Percentiles rank a stretch among this genome's conserved stretches.
Evolutionary conservation across 2,888 invertebrate genomes (phyloP).

Genomic region (Anthoptus insignis): DNA sequence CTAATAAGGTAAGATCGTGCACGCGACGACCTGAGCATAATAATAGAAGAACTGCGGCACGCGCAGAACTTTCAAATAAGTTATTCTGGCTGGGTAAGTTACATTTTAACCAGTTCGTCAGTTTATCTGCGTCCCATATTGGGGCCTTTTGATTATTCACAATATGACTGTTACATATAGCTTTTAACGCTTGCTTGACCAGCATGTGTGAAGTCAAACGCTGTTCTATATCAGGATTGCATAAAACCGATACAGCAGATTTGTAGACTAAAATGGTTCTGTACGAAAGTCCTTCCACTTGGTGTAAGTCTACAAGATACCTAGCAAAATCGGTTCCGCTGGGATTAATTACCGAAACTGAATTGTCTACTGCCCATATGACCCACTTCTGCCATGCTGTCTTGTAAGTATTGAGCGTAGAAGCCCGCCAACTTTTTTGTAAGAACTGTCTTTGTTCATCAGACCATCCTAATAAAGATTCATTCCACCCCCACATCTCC

Average conservation of each 20-base stretch:
- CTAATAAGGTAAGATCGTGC: background rate
- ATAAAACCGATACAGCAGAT: slow-evolving; percentile 22
- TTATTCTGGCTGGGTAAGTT: background rate
- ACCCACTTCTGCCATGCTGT: slow-evolving; percentile 13
- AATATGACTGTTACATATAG: background rate
- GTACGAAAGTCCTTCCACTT: slow-evolving; percentile 3
- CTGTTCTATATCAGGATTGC: slow-evolving; percentile 11
- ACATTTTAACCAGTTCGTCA: background rate
- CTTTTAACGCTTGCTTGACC: background rate
- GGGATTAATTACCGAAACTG: background rate
- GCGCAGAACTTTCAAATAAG: background rate
- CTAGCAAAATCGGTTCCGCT: background rate
- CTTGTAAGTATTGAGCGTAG: slow-evolving; percentile 12
- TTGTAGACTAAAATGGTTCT: slow-evolving; percentile 30
- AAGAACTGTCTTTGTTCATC: background rate
- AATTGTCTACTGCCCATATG: slow-evolving; percentile 6
- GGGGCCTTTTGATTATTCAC: background rate
- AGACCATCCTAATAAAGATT: background rate
- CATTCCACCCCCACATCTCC: slow-evolving; percentile 25
- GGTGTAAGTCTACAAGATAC: slow-evolving; percentile 11
- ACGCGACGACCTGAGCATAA: background rate
- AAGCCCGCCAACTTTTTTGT: slow-evolving; percentile 14
- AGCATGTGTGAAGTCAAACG: slow-evolving; percentile 10
- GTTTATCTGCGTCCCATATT: background rate
- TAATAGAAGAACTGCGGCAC: background rate